phyloP scores from a whole-genome alignment of 2,888 invertebrate genomes.

The Microctonus hyperodae region DNA sequence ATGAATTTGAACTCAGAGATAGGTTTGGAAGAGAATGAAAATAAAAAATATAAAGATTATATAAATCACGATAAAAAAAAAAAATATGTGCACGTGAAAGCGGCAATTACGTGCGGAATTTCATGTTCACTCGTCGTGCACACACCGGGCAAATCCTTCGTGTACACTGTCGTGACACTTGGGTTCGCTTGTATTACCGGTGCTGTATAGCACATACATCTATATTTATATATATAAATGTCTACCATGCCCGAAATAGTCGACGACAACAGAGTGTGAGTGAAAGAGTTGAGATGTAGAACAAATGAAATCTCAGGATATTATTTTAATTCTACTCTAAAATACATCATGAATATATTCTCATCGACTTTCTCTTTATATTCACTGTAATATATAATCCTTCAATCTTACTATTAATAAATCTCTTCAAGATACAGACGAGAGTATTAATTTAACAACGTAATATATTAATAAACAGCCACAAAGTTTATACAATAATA shows the following conservation, averaged over 20 bases:
- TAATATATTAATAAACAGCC: no score
- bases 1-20: no score
- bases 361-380: conserved; percentile 10
- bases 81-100: conserved; percentile 26
- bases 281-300: conserved; percentile 3
- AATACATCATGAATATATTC: conserved; percentile 30
- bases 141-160: conserved; percentile 13
- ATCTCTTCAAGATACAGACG: not conserved
- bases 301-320: conserved; percentile 8
- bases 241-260: conserved; percentile 22
- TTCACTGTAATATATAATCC: conserved; percentile 17
- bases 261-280: conserved; percentile 22
- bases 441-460: conserved; percentile 14
- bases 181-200: not conserved
- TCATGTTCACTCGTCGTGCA: conserved; percentile 28
- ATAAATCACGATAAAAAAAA: conserved; percentile 25
- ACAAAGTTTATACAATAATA: no score
- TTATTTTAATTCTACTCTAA: conserved; percentile 29
- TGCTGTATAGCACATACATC: not conserved
- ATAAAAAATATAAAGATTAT: not conserved
- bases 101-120: conserved; percentile 35
- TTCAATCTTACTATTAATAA: conserved; percentile 18
- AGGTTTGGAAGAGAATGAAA: no score
- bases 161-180: conserved; percentile 10
- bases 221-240: conserved; percentile 9